phyloP scores from a whole-genome alignment of 2,113 vertebrate species.

The Anhinga anhinga region DNA sequence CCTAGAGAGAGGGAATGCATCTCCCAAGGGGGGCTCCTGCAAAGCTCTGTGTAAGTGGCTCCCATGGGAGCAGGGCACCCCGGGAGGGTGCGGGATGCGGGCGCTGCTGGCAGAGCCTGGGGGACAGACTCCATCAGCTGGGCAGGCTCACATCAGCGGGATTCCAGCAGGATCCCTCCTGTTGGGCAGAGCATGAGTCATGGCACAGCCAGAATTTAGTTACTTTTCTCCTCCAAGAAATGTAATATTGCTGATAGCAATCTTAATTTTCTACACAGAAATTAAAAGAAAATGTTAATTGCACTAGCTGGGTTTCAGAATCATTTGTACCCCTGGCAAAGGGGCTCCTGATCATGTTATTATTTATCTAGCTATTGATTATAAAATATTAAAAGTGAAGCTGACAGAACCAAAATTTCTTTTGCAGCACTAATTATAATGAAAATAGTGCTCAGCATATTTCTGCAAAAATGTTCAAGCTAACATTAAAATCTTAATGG shows the following conservation, averaged over 20 bases:
- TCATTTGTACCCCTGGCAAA: neutral
- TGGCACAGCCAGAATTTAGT: neutral
- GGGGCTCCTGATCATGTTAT: neutral
- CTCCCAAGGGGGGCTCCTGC: neutral
- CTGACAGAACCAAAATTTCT: neutral
- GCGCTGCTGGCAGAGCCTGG: neutral
- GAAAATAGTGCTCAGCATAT: neutral
- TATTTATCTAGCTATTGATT: neutral
- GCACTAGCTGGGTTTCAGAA: neutral
- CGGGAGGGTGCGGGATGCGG: neutral
- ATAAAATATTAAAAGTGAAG: slow-evolving; percentile 29
- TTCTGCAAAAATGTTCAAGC: neutral
- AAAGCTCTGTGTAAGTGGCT: neutral
- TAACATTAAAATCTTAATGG: neutral
- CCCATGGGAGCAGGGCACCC: neutral
- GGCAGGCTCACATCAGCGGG: neutral
- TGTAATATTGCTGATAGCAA: neutral
- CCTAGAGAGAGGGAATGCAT: neutral
- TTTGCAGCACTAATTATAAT: slow-evolving; percentile 1
- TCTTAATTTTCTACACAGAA: neutral
- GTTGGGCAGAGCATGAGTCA: neutral
- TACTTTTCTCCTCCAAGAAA: neutral
- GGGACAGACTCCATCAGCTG: neutral
- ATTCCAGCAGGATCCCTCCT: neutral
- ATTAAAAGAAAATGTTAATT: neutral